Base-by-base conservation (phyloP, 1,140 invertebrate genomes). In the Drosophila micromelanica region DNA sequence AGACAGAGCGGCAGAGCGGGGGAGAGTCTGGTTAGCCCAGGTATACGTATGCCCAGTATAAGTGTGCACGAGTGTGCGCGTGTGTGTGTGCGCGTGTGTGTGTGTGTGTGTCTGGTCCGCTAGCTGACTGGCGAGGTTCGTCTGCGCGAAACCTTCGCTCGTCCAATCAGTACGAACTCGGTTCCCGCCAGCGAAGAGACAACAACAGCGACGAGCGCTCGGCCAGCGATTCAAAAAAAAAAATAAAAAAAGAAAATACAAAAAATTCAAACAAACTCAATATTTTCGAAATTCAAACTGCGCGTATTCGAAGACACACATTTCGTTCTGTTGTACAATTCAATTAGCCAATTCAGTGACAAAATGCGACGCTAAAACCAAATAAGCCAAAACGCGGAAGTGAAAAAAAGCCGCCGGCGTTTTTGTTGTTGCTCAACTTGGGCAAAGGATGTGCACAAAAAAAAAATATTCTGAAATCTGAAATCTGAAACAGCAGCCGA, bases 91-190 rank as follows among this genome's bases (percentile, higher is more conserved):
- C 43, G 37, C 43, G 52, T 55, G 54, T 20, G 17, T 51, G 37
- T 57, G 43, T 59, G 62, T 61, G 32, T 46, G 38, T 42, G 61
- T 15, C 15, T 81, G 62, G 65, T 55, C 68, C 57, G 79, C 63
- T 80, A 73, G 77, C 80, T 89, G 85, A 89, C 85, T 90, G 80
- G 78, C 71, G 80, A 85, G 82, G 90, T 91, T 91, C 90, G 79
- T 91, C 90, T 87, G 90, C 85, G 90, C 73, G 68, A 85, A 76
- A 81, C 73, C 81, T 80, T 86, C 77, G 82, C 85, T 91, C 84
- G 86, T 87, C 90, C 90, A 91, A 91, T 91, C 90, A 91, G 90
- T 91, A 91, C 49, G 77, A 90, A 91, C 90, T 90, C 90, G 85
- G 90, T 90, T 87, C 86, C 79, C 90, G 79, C 78, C 81, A 91